phyloP scores from a whole-genome alignment of 2,888 invertebrate species.

The Sinelater perroti region DNA sequence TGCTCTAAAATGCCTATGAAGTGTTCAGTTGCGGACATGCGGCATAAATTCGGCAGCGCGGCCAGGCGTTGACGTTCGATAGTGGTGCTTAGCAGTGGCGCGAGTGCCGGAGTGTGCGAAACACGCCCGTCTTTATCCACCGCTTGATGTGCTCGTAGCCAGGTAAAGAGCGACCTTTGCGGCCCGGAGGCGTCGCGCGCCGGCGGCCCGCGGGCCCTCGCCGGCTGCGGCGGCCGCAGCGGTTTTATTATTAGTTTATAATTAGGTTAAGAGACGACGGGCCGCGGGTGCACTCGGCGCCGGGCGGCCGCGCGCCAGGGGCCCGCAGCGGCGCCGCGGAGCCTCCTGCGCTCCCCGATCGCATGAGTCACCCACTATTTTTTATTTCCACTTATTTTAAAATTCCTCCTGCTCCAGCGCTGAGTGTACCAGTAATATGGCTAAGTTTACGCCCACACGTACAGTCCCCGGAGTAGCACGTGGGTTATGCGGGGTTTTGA shows the following conservation, averaged over 20 bases:
- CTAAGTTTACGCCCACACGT: constrained; percentile 47
- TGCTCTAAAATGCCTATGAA: constrained; percentile 46
- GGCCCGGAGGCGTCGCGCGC: too few species aligned
- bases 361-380: constrained; percentile 39
- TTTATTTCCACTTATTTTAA: constrained; percentile 38
- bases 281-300: constrained; percentile 32
- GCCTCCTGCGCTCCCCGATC: constrained; percentile 18
- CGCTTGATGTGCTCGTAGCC: too few species aligned
- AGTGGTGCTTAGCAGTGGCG: constrained; percentile 36
- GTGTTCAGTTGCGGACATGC: constrained; percentile 36
- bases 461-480: constrained; percentile 45
- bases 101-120: constrained; percentile 23
- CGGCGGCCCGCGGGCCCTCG: too few species aligned
- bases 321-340: constrained; percentile 28
- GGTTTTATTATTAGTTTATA: constrained; percentile 48
- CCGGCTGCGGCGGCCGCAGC: constrained; percentile 9
- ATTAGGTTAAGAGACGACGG: constrained; percentile 58
- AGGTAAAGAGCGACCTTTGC: too few species aligned
- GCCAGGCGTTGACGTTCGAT: constrained; percentile 32
- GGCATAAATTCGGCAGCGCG: constrained; percentile 31
- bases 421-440: constrained; percentile 41
- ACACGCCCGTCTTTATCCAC: constrained; percentile 22
- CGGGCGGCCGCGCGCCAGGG: constrained; percentile 46
- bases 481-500: constrained; percentile 47
- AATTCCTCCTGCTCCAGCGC: constrained; percentile 36